Base-by-base conservation (phyloP, 1,140 invertebrate genomes). In the Druon quercuslanigerum region DNA sequence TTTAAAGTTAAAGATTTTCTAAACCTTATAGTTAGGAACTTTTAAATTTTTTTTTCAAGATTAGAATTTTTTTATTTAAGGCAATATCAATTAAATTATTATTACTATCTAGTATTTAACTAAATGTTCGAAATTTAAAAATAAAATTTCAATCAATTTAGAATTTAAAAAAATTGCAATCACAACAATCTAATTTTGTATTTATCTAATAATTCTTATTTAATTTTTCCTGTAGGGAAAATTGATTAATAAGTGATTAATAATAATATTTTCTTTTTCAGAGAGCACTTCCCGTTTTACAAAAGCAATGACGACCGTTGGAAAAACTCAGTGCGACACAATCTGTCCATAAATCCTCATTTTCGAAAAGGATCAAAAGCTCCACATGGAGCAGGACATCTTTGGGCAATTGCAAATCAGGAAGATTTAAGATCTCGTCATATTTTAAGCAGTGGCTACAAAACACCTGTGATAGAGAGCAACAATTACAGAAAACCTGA, bases 271-370 rank as follows among this genome's bases (percentile, higher is more conserved):
- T 87, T 83, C 71, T 66, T 88, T 89, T 93, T 88, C 90, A 97
- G 96, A 7, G 95, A 96, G 83, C 95, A 94, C 75, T 97, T 96
- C 91, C 96, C 96, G 0, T 97, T 94, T 84, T 97, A 96, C 89
- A 96, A 96, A 87, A 94, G 95, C 51, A 95, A 96, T 83, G 96
- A 97, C 78, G 96, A 97, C 82, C 93, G 96, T 80, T 97, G 96
- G 96, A 97, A 97, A 87, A 97, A 97, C 88, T 97, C 96, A 0
- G 96, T 97, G 0, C 92, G 96, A 75, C 96, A 97, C 87, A 97
- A 97, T 90, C 90, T 97, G 16, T 97, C 96, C 3, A 97, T 97
- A 85, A 97, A 97, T 90, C 96, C 96, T 0, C 96, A 97, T 87
- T 97, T 97, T 85, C 93, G 96, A 4, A 97, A 97, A 88, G 96